Percentiles rank a stretch among this genome's conserved stretches.
Conservation (phyloP, 1,140 invertebrate genomes). For the Dendroctonus valens region DNA sequence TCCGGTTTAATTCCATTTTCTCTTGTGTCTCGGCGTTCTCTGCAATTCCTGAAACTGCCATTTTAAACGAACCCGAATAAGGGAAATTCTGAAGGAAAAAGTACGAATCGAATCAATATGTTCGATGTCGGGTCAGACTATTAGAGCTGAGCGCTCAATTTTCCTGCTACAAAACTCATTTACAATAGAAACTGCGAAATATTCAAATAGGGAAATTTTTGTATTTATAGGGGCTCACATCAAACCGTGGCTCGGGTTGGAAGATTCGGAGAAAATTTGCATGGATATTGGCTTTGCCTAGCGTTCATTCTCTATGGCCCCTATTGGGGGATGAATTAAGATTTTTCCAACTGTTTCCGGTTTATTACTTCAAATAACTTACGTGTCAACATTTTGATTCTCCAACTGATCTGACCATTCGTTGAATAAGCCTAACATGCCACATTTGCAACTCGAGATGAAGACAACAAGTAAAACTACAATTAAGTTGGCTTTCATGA, state of each 20-base stretch:
- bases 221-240: too few relatives aligned
- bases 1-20: conserved; percentile 15
- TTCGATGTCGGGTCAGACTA: too few relatives aligned
- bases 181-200: too few relatives aligned
- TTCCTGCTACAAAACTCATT: too few relatives aligned
- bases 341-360: too few relatives aligned
- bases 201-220: too few relatives aligned
- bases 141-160: too few relatives aligned
- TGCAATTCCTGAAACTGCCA: conserved; percentile 8
- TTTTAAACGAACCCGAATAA: not conserved
- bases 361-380: not conserved
- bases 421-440: conserved; percentile 10
- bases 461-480: conserved; percentile 7
- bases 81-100: conserved; percentile 2
- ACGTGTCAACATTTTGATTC: not conserved
- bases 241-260: too few relatives aligned
- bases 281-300: too few relatives aligned
- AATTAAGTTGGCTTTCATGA: not conserved
- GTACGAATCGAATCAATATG: not conserved
- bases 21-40: conserved; percentile 4
- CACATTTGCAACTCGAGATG: conserved; percentile 12
- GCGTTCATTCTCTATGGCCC: too few relatives aligned
- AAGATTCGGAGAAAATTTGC: too few relatives aligned
- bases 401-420: conserved; percentile 8
- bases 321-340: too few relatives aligned